Base-by-base conservation (phyloP, 2,888 invertebrate species). In the Saturnia japonica region DNA sequence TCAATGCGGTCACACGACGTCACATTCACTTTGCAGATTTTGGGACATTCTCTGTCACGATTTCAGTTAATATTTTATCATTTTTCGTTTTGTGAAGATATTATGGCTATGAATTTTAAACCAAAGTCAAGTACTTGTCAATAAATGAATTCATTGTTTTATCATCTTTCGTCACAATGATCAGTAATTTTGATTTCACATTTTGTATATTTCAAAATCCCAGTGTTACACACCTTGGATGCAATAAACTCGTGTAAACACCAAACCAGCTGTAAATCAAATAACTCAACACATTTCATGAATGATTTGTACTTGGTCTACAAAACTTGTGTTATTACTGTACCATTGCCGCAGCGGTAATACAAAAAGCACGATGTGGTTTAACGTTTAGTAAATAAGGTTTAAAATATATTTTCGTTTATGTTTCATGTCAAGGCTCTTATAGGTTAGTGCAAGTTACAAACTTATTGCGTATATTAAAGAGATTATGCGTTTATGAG, bases 301-400 rank as follows among this genome's bases (percentile, higher is more conserved):
- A 86, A 88, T 88, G 88, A 89, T 89, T 89, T 88, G 88, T 89
- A 86, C 84, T 85, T 82, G 85, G 76, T 80, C 82, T 82, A 85
- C 83, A 85, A 85, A 77, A 76, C 74, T 74, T 73, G 72, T 68
- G 74, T 74, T 77, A 76, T 74, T 74, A 74, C 70, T 72, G 73
- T 73, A 67, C 73, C 68, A 72, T 72, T 74, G 71, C 70, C 40
- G 22, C 51, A 25, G 64, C 54, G 64, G 64, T 40, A 64, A 64
- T 64, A 64, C 64, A 64, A 40, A 40, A 64, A 40, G 64, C 64
- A 64, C 64, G 64, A 40, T 64, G 64, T 19, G 64, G 57, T 40
- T 64, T 64, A 64, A 40, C 64, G 40, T 34, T 40, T n/a, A 34
- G 40, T 64, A 64, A 64, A 64, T 64, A 64, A 40, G 64, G 64